A percentile compares a stretch with the other conserved stretches of the same genome.
Conservation (phyloP, 2,113 vertebrate genomes). For the Podarcis cretensis region DNA sequence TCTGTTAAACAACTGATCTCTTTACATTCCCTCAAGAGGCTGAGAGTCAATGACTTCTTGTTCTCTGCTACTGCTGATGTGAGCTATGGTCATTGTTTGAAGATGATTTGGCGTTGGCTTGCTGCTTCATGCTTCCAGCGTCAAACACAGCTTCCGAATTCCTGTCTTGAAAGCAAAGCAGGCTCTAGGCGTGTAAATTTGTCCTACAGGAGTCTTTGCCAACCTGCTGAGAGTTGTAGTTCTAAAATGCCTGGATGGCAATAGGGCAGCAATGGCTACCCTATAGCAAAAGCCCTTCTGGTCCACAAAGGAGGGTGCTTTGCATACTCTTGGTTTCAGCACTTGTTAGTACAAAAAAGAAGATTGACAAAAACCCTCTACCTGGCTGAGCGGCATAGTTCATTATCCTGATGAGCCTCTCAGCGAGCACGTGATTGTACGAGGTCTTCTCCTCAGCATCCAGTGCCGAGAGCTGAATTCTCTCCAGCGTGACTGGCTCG, state of each 20-base stretch:
- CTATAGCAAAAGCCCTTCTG: no score
- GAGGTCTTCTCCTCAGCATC: slow-evolving; percentile 82
- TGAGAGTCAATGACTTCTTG: not conserved
- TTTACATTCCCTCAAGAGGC: not conserved
- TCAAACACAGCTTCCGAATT: not conserved
- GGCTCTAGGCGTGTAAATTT: not conserved
- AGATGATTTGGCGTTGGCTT: not conserved
- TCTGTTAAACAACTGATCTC: not conserved
- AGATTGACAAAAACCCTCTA: slow-evolving; percentile 50
- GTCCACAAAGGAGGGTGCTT: no score
- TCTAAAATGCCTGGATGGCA: not conserved
- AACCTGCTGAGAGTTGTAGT: not conserved
- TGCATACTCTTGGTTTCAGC: not conserved
- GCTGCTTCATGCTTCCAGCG: not conserved
- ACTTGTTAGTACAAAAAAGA: no score
- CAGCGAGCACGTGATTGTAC: slow-evolving; percentile 91
- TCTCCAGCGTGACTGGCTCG: slow-evolving; percentile 87
- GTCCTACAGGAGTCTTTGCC: not conserved
- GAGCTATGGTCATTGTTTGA: no score
- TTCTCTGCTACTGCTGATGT: not conserved
- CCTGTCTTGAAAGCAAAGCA: no score
- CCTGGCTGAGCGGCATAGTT: slow-evolving; percentile 92
- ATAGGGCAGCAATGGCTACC: not conserved
- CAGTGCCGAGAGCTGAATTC: slow-evolving; percentile 89
- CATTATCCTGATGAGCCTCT: slow-evolving; percentile 94